These are phyloP conservation scores for Drosophila atripex DNA, from an alignment of 2,888 invertebrate genomes.

Conservation along the genomic window DNA sequence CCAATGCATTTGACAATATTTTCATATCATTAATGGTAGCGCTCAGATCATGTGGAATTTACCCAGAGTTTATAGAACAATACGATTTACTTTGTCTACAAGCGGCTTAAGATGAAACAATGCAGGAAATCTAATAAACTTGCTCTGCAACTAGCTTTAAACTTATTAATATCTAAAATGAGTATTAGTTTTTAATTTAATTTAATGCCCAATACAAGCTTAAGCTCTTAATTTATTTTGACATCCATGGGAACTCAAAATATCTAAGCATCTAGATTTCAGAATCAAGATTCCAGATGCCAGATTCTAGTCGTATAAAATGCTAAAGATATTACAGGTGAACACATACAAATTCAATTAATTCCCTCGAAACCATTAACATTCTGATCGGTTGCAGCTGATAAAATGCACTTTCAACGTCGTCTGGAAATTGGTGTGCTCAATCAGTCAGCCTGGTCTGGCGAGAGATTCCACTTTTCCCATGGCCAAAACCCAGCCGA, in stretches of 20 bases:
- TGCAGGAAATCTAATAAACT: too few species aligned
- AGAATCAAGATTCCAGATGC: constrained; percentile 7
- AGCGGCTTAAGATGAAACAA: too few species aligned
- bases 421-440: constrained; percentile 35
- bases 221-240: not conserved
- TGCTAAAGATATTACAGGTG: constrained; percentile 16
- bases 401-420: constrained; percentile 31
- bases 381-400: constrained; percentile 36
- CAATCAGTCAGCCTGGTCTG: constrained; percentile 31
- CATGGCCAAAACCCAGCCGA: constrained; percentile 44
- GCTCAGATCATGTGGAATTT: not conserved
- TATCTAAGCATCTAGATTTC: not conserved
- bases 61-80: too few species aligned
- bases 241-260: not conserved
- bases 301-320: constrained; percentile 31
- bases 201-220: not conserved
- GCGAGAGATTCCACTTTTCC: constrained; percentile 39
- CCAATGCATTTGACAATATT: constrained; percentile 25
- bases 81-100: too few species aligned
- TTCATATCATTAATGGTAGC: constrained; percentile 18
- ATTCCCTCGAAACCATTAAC: constrained; percentile 26
- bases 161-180: too few species aligned
- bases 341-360: constrained; percentile 17
- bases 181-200: too few species aligned
- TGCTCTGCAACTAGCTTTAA: too few species aligned